phyloP scores from a whole-genome alignment of 2,797 vertebrate genomes.

The Leontocebus nigricollis region DNA sequence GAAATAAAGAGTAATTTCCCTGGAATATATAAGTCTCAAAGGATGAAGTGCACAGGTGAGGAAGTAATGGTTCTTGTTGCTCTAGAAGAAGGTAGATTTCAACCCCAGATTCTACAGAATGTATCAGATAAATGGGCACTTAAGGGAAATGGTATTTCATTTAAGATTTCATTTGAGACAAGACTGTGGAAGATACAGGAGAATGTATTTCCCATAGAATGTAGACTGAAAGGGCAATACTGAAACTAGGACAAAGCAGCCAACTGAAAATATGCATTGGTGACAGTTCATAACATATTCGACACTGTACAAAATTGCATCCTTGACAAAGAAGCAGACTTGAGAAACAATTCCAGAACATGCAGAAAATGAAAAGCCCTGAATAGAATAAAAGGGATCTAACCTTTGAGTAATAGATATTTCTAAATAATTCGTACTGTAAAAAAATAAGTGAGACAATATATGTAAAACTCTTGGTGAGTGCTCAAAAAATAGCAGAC shows the following conservation, averaged over 20 bases:
- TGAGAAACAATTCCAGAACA: conserved; percentile 47
- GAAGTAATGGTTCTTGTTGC: not conserved
- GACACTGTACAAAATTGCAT: conserved; percentile 64
- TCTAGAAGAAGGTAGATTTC: conserved; percentile 22
- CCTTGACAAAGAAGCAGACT: conserved; percentile 59
- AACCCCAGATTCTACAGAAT: not conserved
- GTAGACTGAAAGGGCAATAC: conserved; percentile 62
- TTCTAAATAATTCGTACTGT: conserved; percentile 35
- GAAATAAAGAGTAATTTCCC: not conserved
- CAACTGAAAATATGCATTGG: conserved; percentile 62
- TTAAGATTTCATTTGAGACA: conserved; percentile 71
- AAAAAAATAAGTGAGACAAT: conserved; percentile 40
- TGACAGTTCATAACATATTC: conserved; percentile 71
- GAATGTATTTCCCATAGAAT: conserved; percentile 53
- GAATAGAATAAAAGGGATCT: conserved; percentile 41
- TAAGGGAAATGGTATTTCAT: conserved; percentile 42
- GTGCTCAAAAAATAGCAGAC: not conserved
- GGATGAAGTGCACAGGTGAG: not conserved
- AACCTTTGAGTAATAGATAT: conserved; percentile 59
- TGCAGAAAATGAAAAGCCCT: conserved; percentile 30
- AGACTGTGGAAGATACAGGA: conserved; percentile 46
- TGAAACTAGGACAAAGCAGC: conserved; percentile 65
- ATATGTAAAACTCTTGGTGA: conserved; percentile 28
- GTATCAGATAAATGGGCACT: not conserved
- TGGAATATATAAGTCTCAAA: not conserved